Evolutionary conservation across 1,140 invertebrate species (phyloP), one percentile per base, ranked within the genome.

Genomic region (Drosophila orosa): DNA sequence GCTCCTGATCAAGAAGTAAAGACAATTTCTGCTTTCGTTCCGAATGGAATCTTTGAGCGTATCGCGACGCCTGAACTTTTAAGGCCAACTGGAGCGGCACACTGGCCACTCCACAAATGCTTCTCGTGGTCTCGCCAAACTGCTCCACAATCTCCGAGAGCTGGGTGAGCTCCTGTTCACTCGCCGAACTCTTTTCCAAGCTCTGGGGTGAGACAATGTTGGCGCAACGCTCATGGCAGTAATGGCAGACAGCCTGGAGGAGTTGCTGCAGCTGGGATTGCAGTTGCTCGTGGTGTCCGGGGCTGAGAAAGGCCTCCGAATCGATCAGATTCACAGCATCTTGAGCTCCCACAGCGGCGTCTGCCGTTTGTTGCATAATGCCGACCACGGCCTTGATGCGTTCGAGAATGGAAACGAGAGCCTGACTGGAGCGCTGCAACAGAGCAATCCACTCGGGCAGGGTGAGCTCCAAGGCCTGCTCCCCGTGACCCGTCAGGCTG

Each of bases 41-140:
- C 48, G 95, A 94, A 92, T 99, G 98, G 92, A 99, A 98, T 82
- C 95, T 95, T 79, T 97, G 95, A 42, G 99, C 96, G 93, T 98
- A 99, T 91, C 96, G 96, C 81, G 95, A 97, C 5, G 97, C 97
- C 94, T 98, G 95, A 74, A 96, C 96, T 92, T 97, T 97, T 63
- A 98, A 94, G 48, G 96, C 96, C 52, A 96, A 94, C 87, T 96
- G 94, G 45, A 99, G 93, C 27, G 96, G 95, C 52, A 95, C 95
- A 90, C 96, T 97, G 58, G 94, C 94, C 89, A 95, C 94, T 3
- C 96, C 96, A 89, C 96, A 97, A 15, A 98, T 94, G 72, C 94
- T 93, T 80, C 96, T 95, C 92, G 96, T 97, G 35, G 96, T 93
- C 31, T 93, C 92, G 31, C 95, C 95, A 91, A 98, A 98, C 42